Evolutionary conservation across 2,797 vertebrate species (phyloP).

Genomic region (Pseudotriccus pelzelni): DNA sequence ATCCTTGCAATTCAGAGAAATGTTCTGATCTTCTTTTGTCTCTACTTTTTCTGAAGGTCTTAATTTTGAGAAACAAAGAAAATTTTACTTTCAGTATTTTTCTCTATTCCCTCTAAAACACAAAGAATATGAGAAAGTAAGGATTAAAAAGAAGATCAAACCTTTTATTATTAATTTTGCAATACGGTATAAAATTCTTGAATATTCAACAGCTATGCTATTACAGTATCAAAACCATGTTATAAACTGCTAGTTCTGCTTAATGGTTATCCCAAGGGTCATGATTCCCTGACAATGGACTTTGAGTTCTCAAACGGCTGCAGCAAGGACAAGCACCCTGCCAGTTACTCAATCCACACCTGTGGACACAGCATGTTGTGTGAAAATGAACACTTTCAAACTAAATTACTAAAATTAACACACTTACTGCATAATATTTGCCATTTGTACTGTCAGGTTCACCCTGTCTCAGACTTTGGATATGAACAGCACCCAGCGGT

Average conservation of each 20-base stretch:
- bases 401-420: background rate
- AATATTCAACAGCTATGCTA: background rate
- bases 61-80: background rate
- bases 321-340: background rate
- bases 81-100: background rate
- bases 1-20: background rate
- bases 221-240: background rate
- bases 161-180: background rate
- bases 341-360: background rate
- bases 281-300: background rate
- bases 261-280: background rate
- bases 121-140: background rate
- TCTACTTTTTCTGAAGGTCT: background rate
- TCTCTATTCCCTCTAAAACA: background rate
- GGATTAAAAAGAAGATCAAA: background rate
- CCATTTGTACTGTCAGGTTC: background rate
- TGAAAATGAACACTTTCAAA: background rate
- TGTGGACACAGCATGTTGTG: fast-evolving
- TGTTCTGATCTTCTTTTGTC: background rate
- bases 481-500: background rate
- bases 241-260: background rate
- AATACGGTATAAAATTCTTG: background rate
- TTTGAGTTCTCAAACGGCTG: background rate
- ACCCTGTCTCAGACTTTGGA: fast-evolving
- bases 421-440: background rate